These are phyloP conservation scores for Cydia fagiglandana DNA, from an alignment of 1,140 invertebrate genomes.

Conservation along the genomic window DNA sequence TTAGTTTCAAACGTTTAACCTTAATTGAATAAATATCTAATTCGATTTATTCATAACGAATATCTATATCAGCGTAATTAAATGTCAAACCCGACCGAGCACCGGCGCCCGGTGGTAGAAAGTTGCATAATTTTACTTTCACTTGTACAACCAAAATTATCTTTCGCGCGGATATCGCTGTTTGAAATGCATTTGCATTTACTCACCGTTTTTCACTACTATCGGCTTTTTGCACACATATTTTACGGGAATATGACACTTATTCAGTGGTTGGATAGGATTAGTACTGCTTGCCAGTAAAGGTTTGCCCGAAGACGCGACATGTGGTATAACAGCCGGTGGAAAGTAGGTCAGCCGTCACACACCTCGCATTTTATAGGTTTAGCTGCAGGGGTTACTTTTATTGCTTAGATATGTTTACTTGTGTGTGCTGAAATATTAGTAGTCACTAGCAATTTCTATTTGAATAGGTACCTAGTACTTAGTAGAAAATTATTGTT, in stretches of 20 bases:
- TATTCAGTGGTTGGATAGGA: slow-evolving; percentile 40
- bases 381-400: slow-evolving; percentile 64
- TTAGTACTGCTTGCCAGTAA: slow-evolving; percentile 41
- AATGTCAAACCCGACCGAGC: slow-evolving; percentile 31
- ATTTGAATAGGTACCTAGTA: too few relatives aligned
- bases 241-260: slow-evolving; percentile 48
- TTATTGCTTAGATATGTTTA: slow-evolving; percentile 55
- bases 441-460: too few relatives aligned
- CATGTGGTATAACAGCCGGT: slow-evolving; percentile 59
- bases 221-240: slow-evolving; percentile 43
- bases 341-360: slow-evolving; percentile 74
- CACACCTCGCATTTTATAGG: slow-evolving; percentile 72
- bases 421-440: not conserved
- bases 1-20: too few relatives aligned
- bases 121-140: slow-evolving; percentile 78
- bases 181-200: slow-evolving; percentile 66
- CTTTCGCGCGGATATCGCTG: slow-evolving; percentile 55
- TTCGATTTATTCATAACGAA: slow-evolving; percentile 34
- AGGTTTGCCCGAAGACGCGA: slow-evolving; percentile 52
- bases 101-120: slow-evolving; percentile 51
- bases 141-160: slow-evolving; percentile 63
- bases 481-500: too few relatives aligned
- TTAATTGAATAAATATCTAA: not conserved
- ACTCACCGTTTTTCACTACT: slow-evolving; percentile 42
- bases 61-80: slow-evolving; percentile 33